phyloP scores from a whole-genome alignment of 2,797 vertebrate genomes.

The Aplochiton taeniatus region DNA sequence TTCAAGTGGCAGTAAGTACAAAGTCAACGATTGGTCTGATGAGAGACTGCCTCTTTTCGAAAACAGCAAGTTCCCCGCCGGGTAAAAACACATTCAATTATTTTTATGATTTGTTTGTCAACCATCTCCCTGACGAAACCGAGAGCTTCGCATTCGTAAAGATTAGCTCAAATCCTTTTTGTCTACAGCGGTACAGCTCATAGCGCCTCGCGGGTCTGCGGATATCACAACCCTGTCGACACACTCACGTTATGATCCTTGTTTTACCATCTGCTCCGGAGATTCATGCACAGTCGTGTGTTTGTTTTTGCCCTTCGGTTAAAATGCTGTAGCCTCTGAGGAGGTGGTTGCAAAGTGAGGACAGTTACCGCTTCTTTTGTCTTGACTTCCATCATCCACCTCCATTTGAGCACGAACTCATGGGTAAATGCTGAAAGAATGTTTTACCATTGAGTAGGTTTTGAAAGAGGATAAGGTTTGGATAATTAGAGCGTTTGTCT shows the following conservation, averaged over 20 bases:
- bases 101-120: constrained; percentile 30
- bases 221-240: constrained; percentile 29
- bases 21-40: constrained; percentile 49
- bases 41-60: constrained; percentile 33
- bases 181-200: constrained; percentile 24
- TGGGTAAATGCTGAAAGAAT: constrained; percentile 5
- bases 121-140: constrained; percentile 17
- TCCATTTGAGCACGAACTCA: constrained; percentile 23
- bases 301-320: constrained; percentile 3
- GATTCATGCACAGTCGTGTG: neutral
- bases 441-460: neutral
- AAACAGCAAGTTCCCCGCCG: constrained; percentile 14
- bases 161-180: constrained; percentile 45
- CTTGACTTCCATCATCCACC: constrained; percentile 23
- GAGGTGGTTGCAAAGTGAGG: constrained; percentile 18
- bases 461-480: neutral
- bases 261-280: constrained; percentile 35
- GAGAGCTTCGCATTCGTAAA: constrained; percentile 21
- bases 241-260: constrained; percentile 10
- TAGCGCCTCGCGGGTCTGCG: constrained; percentile 18
- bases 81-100: constrained; percentile 28
- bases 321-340: constrained; percentile 11
- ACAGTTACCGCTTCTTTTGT: constrained; percentile 26
- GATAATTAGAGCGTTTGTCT: neutral
- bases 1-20: constrained; percentile 37